Percentiles rank a stretch among this genome's conserved stretches.
Conservation (phyloP, 2,797 vertebrate species). For the Acipenser ruthenus region DNA sequence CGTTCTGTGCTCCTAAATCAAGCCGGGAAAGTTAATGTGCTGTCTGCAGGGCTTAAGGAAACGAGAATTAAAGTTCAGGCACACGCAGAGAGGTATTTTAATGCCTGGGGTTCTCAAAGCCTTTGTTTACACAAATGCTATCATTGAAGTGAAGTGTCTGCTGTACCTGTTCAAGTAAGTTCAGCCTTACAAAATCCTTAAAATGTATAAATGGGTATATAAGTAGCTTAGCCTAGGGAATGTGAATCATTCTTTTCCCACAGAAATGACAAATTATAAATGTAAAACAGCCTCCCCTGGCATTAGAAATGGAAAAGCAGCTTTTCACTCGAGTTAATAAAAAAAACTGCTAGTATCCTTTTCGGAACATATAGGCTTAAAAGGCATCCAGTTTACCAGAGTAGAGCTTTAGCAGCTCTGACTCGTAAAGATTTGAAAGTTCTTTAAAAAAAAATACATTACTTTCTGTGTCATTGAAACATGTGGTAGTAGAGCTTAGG, state of each 20-base stretch:
- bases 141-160: constrained; percentile 45
- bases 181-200: constrained; percentile 58
- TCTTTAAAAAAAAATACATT: constrained; percentile 16
- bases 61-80: constrained; percentile 34
- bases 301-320: constrained; percentile 49
- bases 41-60: constrained; percentile 44
- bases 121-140: constrained; percentile 53
- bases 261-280: constrained; percentile 68
- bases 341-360: constrained; percentile 39
- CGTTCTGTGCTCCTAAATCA: constrained; percentile 39
- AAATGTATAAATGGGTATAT: constrained; percentile 57
- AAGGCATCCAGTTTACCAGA: constrained; percentile 20
- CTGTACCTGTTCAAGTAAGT: constrained; percentile 57
- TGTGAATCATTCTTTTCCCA: constrained; percentile 49
- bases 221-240: constrained; percentile 66
- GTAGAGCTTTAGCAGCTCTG: constrained; percentile 14
- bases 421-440: constrained; percentile 15
- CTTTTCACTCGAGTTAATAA: constrained; percentile 54
- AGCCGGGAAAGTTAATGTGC: constrained; percentile 46
- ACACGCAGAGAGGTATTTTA: constrained; percentile 40
- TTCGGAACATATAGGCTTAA: constrained; percentile 36
- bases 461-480: constrained; percentile 4
- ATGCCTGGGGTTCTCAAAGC: constrained; percentile 39
- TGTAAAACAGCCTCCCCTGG: constrained; percentile 65
- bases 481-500: constrained; percentile 12